phyloP scores from a whole-genome alignment of 2,888 invertebrate species.

The Agrotis ipsilon region DNA sequence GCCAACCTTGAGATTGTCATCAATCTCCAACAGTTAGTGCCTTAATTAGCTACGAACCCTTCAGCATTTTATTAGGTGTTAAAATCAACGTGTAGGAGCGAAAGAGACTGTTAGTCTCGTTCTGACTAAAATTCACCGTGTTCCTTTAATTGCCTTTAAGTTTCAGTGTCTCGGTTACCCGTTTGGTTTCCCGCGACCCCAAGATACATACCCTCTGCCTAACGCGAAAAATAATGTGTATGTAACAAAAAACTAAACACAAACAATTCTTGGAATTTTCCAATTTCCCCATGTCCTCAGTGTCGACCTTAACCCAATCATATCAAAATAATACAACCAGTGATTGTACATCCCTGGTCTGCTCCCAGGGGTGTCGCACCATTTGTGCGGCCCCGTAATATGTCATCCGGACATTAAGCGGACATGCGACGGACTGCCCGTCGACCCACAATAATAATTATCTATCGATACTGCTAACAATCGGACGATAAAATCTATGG shows the following conservation, averaged over 20 bases:
- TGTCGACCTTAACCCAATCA: conserved; percentile 34
- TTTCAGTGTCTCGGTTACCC: no score
- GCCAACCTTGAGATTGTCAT: no score
- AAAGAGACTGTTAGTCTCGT: no score
- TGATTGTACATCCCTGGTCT: conserved; percentile 43
- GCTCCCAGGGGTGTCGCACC: conserved; percentile 48
- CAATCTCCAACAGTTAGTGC: no score
- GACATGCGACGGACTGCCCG: conserved; percentile 61
- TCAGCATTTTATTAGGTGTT: no score
- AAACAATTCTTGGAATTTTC: not conserved
- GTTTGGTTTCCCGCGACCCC: no score
- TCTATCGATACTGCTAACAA: conserved; percentile 44
- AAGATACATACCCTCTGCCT: not conserved
- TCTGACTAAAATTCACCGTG: no score
- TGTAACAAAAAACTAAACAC: not conserved
- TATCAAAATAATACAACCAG: conserved; percentile 34
- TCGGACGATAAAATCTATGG: conserved; percentile 45
- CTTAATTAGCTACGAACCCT: no score
- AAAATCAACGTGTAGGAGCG: no score
- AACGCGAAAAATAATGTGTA: not conserved
- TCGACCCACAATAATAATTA: conserved; percentile 46
- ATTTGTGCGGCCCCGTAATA: conserved; percentile 48
- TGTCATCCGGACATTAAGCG: conserved; percentile 60
- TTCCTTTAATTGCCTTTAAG: no score
- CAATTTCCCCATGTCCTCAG: not conserved